Conservation (phyloP, 2,888 invertebrate genomes). For the Lamproptera curius region DNA sequence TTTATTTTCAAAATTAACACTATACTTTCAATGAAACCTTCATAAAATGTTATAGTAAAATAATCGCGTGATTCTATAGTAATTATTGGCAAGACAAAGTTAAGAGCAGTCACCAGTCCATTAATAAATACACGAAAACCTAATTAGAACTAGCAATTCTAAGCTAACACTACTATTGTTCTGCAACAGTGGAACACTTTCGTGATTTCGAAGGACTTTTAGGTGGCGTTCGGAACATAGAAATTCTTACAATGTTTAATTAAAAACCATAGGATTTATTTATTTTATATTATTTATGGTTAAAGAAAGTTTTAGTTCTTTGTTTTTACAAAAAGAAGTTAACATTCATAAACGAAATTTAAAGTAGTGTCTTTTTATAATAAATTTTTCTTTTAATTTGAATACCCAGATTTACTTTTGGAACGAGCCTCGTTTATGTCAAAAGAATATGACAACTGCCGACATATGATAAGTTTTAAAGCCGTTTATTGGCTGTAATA, state of each 20-base stretch:
- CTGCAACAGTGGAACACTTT: conserved; percentile 21
- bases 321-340: too few species aligned
- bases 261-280: too few species aligned
- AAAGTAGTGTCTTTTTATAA: too few species aligned
- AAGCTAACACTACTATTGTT: conserved; percentile 36
- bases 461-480: conserved; percentile 37
- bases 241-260: too few species aligned
- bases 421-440: conserved; percentile 26
- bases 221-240: conserved; percentile 15
- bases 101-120: conserved; percentile 26
- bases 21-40: conserved; percentile 47
- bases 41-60: conserved; percentile 23
- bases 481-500: conserved; percentile 32
- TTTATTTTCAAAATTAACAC: conserved; percentile 36
- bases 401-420: conserved; percentile 3
- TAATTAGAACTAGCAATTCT: conserved; percentile 40
- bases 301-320: too few species aligned
- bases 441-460: conserved; percentile 33
- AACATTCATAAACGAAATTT: too few species aligned
- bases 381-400: too few species aligned
- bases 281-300: too few species aligned
- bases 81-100: background rate
- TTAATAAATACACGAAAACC: conserved; percentile 48
- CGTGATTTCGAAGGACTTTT: conserved; percentile 9
- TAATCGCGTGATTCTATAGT: background rate